Evolutionary conservation across 2,888 invertebrate species (phyloP).

Genomic region (Cerastis rubricosa): DNA sequence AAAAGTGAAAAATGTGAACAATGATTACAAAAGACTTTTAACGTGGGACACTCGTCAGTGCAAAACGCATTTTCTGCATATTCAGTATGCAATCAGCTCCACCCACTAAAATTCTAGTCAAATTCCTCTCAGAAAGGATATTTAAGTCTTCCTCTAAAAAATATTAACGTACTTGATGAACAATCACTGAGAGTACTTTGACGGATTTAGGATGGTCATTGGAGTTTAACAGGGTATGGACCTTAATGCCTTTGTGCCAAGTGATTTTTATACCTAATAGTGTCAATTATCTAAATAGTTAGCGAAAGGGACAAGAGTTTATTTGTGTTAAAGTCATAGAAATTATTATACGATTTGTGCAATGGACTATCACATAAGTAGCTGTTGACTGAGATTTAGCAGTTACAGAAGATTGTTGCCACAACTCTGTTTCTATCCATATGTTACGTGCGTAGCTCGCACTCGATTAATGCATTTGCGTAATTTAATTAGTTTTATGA

Average conservation of each 20-base stretch:
- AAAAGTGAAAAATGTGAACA: conserved; percentile 91
- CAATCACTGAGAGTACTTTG: conserved; percentile 87
- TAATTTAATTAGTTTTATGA: conserved; percentile 87
- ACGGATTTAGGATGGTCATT: conserved; percentile 82
- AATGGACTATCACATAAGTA: conserved; percentile 79
- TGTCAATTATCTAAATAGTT: conserved; percentile 89
- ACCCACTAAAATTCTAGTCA: conserved; percentile 87
- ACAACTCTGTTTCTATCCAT: conserved; percentile 79
- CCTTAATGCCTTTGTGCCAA: conserved; percentile 90
- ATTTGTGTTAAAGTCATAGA: conserved; percentile 85
- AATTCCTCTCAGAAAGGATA: conserved; percentile 86
- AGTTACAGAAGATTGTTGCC: conserved; percentile 81
- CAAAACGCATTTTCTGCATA: conserved; percentile 71
- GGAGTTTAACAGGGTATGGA: conserved; percentile 90
- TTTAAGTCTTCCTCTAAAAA: conserved; percentile 83
- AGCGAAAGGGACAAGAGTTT: conserved; percentile 85
- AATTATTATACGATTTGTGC: conserved; percentile 87
- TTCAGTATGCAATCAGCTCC: conserved; percentile 79
- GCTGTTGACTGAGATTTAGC: conserved; percentile 76
- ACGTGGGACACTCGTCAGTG: conserved; percentile 78
- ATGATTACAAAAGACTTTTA: conserved; percentile 77
- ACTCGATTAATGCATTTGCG: conserved; percentile 87
- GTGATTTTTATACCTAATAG: conserved; percentile 89
- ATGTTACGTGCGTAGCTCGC: conserved; percentile 74
- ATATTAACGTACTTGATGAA: conserved; percentile 71